Evolutionary conservation across 2,113 vertebrate genomes (phyloP), one percentile per base, ranked within the genome.

Genomic region (Rallus limicola): DNA sequence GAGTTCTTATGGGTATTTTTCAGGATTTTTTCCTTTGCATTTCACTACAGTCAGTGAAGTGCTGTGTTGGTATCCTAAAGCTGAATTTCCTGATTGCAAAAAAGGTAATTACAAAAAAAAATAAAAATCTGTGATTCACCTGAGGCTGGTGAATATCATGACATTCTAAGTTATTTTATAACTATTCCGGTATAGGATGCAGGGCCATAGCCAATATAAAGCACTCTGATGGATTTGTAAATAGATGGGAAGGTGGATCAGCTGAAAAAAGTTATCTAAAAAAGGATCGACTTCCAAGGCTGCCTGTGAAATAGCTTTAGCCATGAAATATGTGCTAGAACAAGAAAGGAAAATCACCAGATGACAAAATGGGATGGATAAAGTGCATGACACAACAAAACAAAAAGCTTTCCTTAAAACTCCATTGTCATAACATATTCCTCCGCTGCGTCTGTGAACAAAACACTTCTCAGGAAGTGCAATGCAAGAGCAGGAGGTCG

Each of bases 401-500:
- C 62, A 94, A 94, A 94, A 89, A 95, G 72, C 83, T 85, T 93
- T 96, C 83, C 70, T 94, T 96, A 96, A 87, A 95, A 92, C 70
- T 93, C 59, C 36, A 50, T 82, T 96, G 93, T 96, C 90, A 92
- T 92, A 96, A 95, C 92, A 95, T 91, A 93, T 96, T 93, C 74
- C 70, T 95, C 69, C 3, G 0, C 93, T 69, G 83, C 44, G 81
- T 89, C 55, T 5, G 1, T 40, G 91, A 96, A 93, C 80, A 94
- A 94, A 97, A 96, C 74, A 65, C 86, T 96, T 95, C 58, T 52
- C 93, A 94, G 92, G 93, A 96, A 95, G 93, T 86, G 88, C 85
- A 90, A n/a, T 28, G 88, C 38, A 76, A 72, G 86, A 95, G 70
- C 96, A 82, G 80, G 70, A 90, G 86, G 88, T 91, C 31, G 15